A percentile compares a stretch with the other conserved stretches of the same genome.
phyloP scores from a whole-genome alignment of 2,113 vertebrate genomes.

The Pongo pygmaeus region DNA sequence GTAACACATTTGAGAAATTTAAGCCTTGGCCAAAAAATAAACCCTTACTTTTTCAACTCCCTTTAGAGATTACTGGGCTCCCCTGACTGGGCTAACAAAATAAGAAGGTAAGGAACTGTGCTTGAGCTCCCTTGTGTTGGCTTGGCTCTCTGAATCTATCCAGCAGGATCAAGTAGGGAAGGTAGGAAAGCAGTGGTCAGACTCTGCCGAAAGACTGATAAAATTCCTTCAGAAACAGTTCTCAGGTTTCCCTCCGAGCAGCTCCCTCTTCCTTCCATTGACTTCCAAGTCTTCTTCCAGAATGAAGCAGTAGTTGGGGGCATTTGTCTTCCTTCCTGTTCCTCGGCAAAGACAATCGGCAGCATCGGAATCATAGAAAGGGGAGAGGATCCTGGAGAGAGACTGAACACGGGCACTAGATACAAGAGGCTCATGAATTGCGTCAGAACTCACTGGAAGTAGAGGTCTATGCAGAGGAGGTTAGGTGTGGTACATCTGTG shows the following conservation, averaged over 20 bases:
- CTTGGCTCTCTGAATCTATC: background rate
- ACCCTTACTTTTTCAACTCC: background rate
- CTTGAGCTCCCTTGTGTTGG: background rate
- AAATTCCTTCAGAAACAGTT: background rate
- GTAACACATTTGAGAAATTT: background rate
- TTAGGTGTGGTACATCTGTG: accelerated
- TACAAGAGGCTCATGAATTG: background rate
- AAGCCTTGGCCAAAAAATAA: background rate
- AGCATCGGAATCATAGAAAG: no score
- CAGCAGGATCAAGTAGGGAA: background rate
- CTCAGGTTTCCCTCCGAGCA: background rate
- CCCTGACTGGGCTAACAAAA: background rate
- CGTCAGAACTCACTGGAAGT: background rate
- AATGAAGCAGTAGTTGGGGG: background rate
- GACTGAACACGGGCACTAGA: background rate
- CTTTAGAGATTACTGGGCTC: background rate
- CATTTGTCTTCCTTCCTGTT: background rate
- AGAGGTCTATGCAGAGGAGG: background rate
- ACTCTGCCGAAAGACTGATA: background rate
- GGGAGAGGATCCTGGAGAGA: background rate
- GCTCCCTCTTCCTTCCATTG: background rate
- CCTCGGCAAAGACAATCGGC: accelerated
- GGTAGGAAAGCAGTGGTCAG: background rate
- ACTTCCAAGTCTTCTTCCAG: background rate
- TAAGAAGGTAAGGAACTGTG: background rate